A percentile compares a stretch with the other conserved stretches of the same genome.
Evolutionary conservation across 2,113 vertebrate genomes (phyloP).

Genomic region (Corvus moneduloides): DNA sequence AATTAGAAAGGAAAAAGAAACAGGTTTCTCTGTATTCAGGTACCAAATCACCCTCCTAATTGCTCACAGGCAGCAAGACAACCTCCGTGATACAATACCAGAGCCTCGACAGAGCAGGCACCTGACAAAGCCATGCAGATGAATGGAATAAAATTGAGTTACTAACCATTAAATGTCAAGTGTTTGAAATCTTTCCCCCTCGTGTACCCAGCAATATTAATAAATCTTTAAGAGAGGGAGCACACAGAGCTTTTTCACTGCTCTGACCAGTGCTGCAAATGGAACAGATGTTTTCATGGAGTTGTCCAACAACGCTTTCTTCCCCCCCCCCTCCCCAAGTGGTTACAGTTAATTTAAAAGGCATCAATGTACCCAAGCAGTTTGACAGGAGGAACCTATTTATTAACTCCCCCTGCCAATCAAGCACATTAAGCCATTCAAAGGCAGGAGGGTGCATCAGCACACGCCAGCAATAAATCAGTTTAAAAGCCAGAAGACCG

Average conservation of each 20-base stretch:
- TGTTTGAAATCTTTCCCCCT: slow-evolving; percentile 46
- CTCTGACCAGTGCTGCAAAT: neutral
- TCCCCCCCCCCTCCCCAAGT: neutral
- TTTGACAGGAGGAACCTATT: slow-evolving; percentile 33
- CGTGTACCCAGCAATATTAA: slow-evolving; percentile 32
- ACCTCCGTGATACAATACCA: neutral
- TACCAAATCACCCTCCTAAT: neutral
- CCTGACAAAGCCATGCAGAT: slow-evolving; percentile 42
- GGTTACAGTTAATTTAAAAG: slow-evolving; percentile 35
- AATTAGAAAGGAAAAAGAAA: neutral
- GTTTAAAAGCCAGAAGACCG: neutral
- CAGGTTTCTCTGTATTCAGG: neutral
- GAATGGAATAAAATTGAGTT: slow-evolving; percentile 60
- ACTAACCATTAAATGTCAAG: slow-evolving; percentile 63
- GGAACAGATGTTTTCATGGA: slow-evolving; percentile 14
- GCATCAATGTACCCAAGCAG: neutral
- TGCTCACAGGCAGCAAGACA: neutral
- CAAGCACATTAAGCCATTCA: neutral
- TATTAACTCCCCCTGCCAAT: slow-evolving; percentile 44
- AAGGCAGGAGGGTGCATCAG: neutral
- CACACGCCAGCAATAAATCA: fast-evolving
- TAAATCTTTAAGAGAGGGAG: slow-evolving; percentile 54
- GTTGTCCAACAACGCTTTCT: neutral
- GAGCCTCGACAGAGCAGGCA: neutral
- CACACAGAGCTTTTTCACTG: neutral